Percentiles rank a stretch among this genome's conserved stretches.
These are phyloP conservation scores for Maccullochella peelii DNA, from an alignment of 2,113 vertebrate species.

Conservation along the genomic window DNA sequence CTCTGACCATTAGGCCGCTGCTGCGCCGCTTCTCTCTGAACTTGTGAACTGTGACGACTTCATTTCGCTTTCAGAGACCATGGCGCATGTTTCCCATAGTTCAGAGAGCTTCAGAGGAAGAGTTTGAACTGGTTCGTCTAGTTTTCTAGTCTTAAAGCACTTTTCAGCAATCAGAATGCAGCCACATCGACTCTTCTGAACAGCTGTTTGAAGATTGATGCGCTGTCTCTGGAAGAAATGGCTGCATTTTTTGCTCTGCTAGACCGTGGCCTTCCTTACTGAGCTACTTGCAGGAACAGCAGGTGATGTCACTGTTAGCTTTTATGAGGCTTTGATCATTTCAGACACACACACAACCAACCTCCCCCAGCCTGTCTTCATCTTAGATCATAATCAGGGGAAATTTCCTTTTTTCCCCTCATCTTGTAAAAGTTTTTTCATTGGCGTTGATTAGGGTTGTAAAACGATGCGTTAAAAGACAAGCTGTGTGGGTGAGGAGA, in stretches of 20 bases:
- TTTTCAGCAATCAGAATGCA: constrained; percentile 14
- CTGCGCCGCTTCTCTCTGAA: neutral
- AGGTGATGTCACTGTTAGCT: constrained; percentile 60
- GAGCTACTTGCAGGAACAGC: constrained; percentile 38
- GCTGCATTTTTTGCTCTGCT: constrained; percentile 64
- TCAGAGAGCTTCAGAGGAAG: constrained; percentile 24
- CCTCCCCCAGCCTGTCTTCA: neutral
- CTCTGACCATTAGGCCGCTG: constrained; percentile 14
- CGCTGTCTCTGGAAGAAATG: constrained; percentile 57
- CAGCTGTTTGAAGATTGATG: constrained; percentile 67
- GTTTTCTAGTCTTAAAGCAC: constrained; percentile 29
- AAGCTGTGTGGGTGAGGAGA: constrained; percentile 25
- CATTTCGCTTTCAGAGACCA: constrained; percentile 18
- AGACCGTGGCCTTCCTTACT: constrained; percentile 44
- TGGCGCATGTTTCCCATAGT: constrained; percentile 17
- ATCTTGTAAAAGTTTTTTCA: constrained; percentile 29
- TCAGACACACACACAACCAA: neutral
- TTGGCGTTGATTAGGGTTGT: constrained; percentile 39
- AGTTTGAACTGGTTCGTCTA: constrained; percentile 26
- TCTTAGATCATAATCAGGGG: constrained; percentile 12
- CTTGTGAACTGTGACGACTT: constrained; percentile 22
- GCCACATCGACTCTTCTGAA: constrained; percentile 5
- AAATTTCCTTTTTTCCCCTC: neutral
- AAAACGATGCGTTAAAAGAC: constrained; percentile 25
- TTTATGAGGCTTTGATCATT: constrained; percentile 40